A percentile compares a stretch with the other conserved stretches of the same genome.
phyloP scores from a whole-genome alignment of 2,888 invertebrate species.

The Eutolmus rufibarbis region DNA sequence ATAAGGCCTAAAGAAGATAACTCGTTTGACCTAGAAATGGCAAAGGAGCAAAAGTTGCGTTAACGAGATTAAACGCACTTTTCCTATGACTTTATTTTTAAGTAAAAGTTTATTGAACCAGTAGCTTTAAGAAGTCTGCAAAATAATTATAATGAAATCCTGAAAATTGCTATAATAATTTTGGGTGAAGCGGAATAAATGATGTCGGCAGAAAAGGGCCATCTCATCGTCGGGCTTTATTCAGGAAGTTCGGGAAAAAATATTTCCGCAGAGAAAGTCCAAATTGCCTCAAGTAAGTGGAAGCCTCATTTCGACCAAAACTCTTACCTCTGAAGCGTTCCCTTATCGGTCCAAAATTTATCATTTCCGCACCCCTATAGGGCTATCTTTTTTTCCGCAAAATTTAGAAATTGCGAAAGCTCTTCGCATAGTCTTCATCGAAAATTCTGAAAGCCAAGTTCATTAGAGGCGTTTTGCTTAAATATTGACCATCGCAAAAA shows the following conservation, averaged over 20 bases:
- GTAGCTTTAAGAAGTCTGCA: background rate
- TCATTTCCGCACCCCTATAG: background rate
- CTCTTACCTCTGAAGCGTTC: background rate
- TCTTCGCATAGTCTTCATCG: background rate
- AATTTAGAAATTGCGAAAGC: background rate
- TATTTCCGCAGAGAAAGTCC: background rate
- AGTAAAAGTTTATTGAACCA: background rate
- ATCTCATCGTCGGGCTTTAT: background rate
- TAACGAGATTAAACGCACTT: background rate
- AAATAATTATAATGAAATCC: background rate
- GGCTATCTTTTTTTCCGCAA: background rate
- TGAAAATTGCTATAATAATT: background rate
- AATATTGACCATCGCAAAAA: background rate
- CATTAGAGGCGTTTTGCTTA: background rate
- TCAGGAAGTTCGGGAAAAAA: background rate
- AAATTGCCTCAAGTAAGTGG: background rate
- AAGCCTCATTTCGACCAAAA: background rate
- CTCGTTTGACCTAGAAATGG: background rate
- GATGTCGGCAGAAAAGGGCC: background rate
- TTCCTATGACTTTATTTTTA: background rate
- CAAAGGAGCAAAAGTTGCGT: background rate
- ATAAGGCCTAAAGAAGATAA: background rate
- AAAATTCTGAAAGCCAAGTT: background rate
- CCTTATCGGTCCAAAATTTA: background rate
- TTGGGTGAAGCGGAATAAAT: background rate